Conservation (phyloP, 2,888 invertebrate species). For the Empis livida region DNA sequence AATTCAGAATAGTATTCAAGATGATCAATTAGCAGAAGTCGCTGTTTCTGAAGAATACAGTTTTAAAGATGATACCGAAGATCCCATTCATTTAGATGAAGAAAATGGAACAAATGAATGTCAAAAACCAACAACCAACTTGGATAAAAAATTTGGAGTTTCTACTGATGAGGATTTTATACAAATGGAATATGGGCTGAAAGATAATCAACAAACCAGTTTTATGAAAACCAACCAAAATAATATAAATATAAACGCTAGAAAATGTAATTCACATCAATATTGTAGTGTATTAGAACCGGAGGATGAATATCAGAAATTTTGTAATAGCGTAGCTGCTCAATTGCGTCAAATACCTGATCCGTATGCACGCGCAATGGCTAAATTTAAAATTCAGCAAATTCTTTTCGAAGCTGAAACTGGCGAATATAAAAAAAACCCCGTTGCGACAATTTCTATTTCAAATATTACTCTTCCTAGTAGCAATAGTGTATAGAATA, state of each 20-base stretch:
- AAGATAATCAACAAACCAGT: background rate
- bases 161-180: background rate
- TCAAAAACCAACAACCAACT: background rate
- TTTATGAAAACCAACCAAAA: background rate
- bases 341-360: constrained; percentile 22
- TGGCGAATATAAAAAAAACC: constrained; percentile 17
- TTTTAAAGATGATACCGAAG: background rate
- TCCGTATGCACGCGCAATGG: constrained; percentile 23
- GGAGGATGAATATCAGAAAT: constrained; percentile 20
- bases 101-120: background rate
- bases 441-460: constrained; percentile 9
- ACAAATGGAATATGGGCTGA: background rate
- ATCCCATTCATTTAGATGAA: background rate
- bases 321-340: constrained; percentile 24
- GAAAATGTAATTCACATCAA: background rate
- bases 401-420: constrained; percentile 28
- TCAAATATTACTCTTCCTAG: background rate
- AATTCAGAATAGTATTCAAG: too few species aligned
- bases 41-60: background rate
- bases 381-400: constrained; percentile 28
- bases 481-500: too few species aligned
- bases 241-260: too few species aligned
- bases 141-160: too few species aligned
- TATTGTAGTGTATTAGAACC: background rate
- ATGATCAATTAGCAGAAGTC: too few species aligned